Base-by-base conservation (phyloP, 2,888 invertebrate species). In the Metalampra italica region DNA sequence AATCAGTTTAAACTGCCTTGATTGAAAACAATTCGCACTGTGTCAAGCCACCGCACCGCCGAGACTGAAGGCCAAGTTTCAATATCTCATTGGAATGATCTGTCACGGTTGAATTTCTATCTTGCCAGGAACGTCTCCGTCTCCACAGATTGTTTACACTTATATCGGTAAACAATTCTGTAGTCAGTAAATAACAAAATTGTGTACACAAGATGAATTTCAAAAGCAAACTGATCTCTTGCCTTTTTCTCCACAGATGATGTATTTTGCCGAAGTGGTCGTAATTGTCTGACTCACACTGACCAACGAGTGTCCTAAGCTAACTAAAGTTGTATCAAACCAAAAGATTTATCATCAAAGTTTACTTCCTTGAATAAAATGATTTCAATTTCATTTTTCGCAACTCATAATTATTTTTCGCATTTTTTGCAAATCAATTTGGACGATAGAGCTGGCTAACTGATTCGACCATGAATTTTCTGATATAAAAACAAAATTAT, bases 1-100 rank as follows among this genome's bases (percentile, higher is more conserved):
- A 13, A 43, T 22, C 5, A 22, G 22, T 22, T 22, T 22, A 22
- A 22, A 22, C 22, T 22, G 22, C 22, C 22, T 9, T 9, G 11
- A 15, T 22, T 45, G 36, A 11, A 39, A 43, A 34, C 36, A 36
- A 46, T 36, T 43, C 13, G 13, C 42, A 45, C 15, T 37, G 36
- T 45, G 37, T 36, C 39, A 40, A 42, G 50, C 54, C 47, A 39
- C 48, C 49, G 52, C 54, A 55, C 45, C 43, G 41, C 43, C 53
- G 50, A 58, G 50, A 54, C 45, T 39, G 73, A 79, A 81, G 82
- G 81, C 57, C 71, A 54, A 48, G 52, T 75, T 47, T 51, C 50
- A 64, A 66, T 73, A 72, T 77, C 66, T 70, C 63, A 62, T 64
- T 63, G 57, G 59, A 70, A 53, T 59, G 54, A 64, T 63, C 59